Conservation (phyloP, 2,797 vertebrate genomes). For the Crax fasciolata region DNA sequence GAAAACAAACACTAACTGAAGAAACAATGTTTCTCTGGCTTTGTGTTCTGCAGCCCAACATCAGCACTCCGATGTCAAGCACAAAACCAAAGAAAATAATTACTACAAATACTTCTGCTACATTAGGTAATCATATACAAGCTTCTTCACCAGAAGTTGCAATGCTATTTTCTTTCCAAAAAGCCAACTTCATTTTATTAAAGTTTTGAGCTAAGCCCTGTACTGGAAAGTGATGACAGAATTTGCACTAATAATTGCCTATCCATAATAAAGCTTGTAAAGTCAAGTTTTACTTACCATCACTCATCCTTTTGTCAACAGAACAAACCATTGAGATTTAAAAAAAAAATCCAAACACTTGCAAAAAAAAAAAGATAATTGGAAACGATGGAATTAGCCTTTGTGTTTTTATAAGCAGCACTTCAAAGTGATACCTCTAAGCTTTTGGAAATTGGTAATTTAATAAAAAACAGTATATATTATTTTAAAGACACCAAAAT, state of each 20-base stretch:
- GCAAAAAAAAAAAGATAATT: neutral
- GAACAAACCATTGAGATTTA: slow-evolving; percentile 27
- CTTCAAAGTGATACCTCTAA: neutral
- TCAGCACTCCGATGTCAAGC: neutral
- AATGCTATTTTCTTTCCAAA: neutral
- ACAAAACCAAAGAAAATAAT: neutral
- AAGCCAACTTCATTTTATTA: neutral
- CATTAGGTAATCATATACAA: neutral
- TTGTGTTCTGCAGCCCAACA: neutral
- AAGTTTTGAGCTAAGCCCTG: slow-evolving; percentile 4
- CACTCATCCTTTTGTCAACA: neutral
- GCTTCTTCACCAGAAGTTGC: neutral
- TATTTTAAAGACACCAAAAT: slow-evolving; percentile 20
- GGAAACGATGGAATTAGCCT: neutral
- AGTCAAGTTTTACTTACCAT: slow-evolving; percentile 1
- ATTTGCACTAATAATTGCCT: neutral
- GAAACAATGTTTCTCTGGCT: neutral
- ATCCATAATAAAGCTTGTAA: neutral
- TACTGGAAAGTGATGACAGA: neutral
- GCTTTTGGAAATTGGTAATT: neutral
- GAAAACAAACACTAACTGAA: neutral
- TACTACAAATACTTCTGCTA: neutral
- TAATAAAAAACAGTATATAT: neutral
- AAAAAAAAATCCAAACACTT: neutral
- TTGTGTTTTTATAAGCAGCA: neutral